A percentile compares a stretch with the other conserved stretches of the same genome.
phyloP scores from a whole-genome alignment of 2,113 vertebrate genomes.

The Corythoichthys haematopterus region DNA sequence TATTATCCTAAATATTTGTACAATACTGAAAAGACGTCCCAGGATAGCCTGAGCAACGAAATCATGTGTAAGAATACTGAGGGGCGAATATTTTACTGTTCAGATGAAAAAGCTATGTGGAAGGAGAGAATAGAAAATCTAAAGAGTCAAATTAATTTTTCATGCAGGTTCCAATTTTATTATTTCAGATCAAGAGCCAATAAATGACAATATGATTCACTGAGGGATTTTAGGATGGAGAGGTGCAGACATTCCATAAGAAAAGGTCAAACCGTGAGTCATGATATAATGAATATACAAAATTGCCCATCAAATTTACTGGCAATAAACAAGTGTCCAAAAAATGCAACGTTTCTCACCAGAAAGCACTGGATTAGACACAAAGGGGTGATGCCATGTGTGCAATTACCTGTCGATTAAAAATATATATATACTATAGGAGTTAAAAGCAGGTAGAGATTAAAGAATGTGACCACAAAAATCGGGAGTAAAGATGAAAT shows the following conservation, averaged over 20 bases:
- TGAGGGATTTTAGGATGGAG: background rate
- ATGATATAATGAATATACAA: background rate
- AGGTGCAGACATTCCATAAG: background rate
- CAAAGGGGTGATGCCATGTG: background rate
- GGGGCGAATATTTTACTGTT: background rate
- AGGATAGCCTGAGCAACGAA: background rate
- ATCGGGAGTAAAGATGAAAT: no score
- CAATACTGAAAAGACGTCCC: background rate
- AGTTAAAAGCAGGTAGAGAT: no score
- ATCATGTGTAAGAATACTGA: background rate
- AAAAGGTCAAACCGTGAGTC: background rate
- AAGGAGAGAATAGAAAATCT: background rate
- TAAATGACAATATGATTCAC: background rate
- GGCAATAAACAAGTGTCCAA: background rate
- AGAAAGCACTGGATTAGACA: background rate
- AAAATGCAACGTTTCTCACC: background rate
- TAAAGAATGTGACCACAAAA: no score
- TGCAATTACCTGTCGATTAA: no score
- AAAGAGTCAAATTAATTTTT: background rate
- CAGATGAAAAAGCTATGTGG: background rate
- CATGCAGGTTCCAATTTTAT: background rate
- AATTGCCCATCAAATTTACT: background rate
- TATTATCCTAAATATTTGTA: background rate
- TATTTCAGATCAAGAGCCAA: background rate
- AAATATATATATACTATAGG: no score